phyloP scores from a whole-genome alignment of 2,113 vertebrate genomes.

The Ochotona curzoniae region DNA sequence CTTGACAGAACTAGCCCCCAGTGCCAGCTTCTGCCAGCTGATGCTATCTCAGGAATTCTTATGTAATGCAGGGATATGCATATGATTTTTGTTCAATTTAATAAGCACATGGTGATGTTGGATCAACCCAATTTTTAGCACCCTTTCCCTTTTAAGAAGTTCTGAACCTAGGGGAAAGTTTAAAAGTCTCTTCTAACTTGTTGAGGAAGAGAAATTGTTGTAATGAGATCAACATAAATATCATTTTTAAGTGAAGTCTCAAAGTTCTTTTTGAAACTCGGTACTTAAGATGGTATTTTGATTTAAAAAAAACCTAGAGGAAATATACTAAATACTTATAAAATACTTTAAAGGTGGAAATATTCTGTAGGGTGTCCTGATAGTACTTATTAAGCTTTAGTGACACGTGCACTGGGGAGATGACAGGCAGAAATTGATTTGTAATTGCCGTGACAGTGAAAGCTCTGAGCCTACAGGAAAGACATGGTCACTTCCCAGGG shows the following conservation, averaged over 20 bases:
- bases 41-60: neutral
- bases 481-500: fast-evolving
- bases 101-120: neutral
- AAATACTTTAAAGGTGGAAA: neutral
- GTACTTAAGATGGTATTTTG: neutral
- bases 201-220: neutral
- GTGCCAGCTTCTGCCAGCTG: too few relatives aligned
- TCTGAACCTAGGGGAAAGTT: neutral
- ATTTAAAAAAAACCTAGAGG: neutral
- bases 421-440: neutral
- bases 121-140: neutral
- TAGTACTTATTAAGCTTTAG: neutral
- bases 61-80: neutral
- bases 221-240: neutral
- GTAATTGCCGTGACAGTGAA: neutral
- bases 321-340: conserved; percentile 1
- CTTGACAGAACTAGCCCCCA: too few relatives aligned
- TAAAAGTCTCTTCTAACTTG: neutral
- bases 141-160: neutral
- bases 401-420: neutral
- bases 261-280: neutral
- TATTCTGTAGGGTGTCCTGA: neutral
- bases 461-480: neutral
- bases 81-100: neutral
- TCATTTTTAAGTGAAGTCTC: neutral